These are phyloP conservation scores for Zoroaster sp. DNA, from an alignment of 53 echinoderm and acorn worm species.

Conservation along the genomic window DNA sequence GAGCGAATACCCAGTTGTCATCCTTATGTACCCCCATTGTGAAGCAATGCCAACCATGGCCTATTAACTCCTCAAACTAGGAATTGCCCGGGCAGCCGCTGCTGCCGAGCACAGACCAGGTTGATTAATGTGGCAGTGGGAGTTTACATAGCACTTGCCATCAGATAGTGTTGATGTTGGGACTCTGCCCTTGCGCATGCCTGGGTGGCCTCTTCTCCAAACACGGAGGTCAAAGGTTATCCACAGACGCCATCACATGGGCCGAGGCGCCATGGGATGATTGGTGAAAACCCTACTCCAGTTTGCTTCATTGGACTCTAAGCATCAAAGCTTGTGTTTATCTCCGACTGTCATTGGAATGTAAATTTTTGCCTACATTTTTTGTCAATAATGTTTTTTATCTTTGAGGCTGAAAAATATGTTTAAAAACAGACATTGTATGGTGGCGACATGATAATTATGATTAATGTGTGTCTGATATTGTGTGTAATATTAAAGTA, in stretches of 20 bases:
- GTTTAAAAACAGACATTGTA: too few species aligned
- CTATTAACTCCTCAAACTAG: neutral
- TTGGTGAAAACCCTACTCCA: neutral
- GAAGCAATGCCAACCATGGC: neutral
- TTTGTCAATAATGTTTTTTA: slow-evolving; percentile 9
- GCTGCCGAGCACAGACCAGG: neutral
- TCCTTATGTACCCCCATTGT: neutral
- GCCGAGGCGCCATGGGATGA: slow-evolving; percentile 1
- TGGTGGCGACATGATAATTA: too few species aligned
- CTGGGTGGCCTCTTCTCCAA: slow-evolving; percentile 55
- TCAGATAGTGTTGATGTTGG: slow-evolving; percentile 51
- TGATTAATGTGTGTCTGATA: too few species aligned
- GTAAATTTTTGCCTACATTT: neutral
- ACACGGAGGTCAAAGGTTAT: slow-evolving; percentile 55
- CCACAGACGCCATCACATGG: slow-evolving; percentile 53
- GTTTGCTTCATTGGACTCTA: neutral
- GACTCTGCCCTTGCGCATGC: slow-evolving; percentile 31
- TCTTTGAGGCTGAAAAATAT: neutral
- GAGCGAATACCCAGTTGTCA: neutral
- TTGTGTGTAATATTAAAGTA: too few species aligned
- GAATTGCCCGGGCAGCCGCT: neutral
- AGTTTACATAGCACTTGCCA: slow-evolving; percentile 56
- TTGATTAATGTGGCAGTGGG: slow-evolving; percentile 52
- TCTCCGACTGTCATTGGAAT: slow-evolving; percentile 50
- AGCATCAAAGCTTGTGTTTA: slow-evolving; percentile 40